phyloP scores from a whole-genome alignment of 2,113 vertebrate species.

The Menidia beryllina region DNA sequence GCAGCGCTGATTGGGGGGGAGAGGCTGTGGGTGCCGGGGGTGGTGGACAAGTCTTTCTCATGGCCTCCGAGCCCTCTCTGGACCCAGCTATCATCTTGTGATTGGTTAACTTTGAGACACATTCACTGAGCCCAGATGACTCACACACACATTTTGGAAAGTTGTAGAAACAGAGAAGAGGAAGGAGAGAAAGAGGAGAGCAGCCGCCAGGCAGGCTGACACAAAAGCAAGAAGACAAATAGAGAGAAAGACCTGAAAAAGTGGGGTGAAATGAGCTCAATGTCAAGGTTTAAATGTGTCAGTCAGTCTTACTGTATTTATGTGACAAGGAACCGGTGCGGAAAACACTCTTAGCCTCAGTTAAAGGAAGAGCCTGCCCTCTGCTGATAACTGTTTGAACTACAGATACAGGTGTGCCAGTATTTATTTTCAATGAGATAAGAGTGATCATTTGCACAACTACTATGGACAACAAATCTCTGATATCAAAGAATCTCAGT shows the following conservation, averaged over 20 bases:
- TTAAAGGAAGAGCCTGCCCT: constrained; percentile 79
- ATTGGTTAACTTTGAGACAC: constrained; percentile 73
- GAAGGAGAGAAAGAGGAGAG: constrained; percentile 5
- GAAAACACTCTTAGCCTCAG: constrained; percentile 28
- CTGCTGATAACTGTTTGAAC: constrained; percentile 65
- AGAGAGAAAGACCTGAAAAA: constrained; percentile 1
- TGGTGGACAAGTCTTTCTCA: constrained; percentile 77
- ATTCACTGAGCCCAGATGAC: constrained; percentile 71
- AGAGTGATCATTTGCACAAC: constrained; percentile 5
- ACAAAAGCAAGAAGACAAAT: constrained; percentile 19
- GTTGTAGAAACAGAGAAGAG: constrained; percentile 5
- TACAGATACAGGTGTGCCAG: background rate
- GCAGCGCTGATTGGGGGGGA: constrained; percentile 61
- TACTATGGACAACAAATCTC: background rate
- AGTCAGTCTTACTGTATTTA: constrained; percentile 51
- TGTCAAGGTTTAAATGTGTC: constrained; percentile 49
- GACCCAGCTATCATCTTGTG: constrained; percentile 59
- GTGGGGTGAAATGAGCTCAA: constrained; percentile 42
- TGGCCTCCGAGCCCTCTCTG: constrained; percentile 76
- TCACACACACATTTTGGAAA: constrained; percentile 31
- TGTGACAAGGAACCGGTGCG: background rate
- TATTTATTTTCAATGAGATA: background rate
- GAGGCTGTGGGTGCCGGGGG: constrained; percentile 57
- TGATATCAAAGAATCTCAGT: no score
- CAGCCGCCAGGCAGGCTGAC: constrained; percentile 4